phyloP scores from a whole-genome alignment of 2,113 vertebrate species.

The Cinclus mexicanus region DNA sequence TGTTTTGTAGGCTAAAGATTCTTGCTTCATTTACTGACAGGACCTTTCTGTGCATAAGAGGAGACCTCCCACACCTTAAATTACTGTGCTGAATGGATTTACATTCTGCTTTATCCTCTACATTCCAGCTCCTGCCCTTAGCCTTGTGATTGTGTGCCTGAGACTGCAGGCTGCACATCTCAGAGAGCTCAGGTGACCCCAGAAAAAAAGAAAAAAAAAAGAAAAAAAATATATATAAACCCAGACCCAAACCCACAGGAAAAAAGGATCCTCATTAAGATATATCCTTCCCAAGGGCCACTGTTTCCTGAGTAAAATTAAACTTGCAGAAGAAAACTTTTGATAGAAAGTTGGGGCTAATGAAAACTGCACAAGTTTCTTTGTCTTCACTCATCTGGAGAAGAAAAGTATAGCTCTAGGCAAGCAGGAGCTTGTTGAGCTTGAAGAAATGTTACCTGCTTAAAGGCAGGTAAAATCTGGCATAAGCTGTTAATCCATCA shows the following conservation, averaged over 20 bases:
- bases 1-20: slow-evolving; percentile 4
- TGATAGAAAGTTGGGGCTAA: slow-evolving; percentile 6
- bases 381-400: slow-evolving; percentile 12
- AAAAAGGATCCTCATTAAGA: background rate
- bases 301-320: background rate
- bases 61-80: slow-evolving; percentile 65
- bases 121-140: slow-evolving; percentile 58
- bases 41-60: slow-evolving; percentile 24
- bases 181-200: background rate
- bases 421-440: slow-evolving; percentile 64
- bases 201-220: background rate
- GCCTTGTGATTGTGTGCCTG: slow-evolving; percentile 13
- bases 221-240: background rate
- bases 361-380: background rate
- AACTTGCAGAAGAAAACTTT: background rate
- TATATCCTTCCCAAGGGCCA: background rate
- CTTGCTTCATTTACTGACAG: slow-evolving; percentile 41
- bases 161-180: background rate
- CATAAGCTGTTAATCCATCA: slow-evolving; percentile 68
- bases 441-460: slow-evolving; percentile 64
- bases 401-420: slow-evolving; percentile 53
- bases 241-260: background rate
- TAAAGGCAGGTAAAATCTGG: slow-evolving; percentile 68
- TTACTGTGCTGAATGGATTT: slow-evolving; percentile 44
- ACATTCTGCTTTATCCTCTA: slow-evolving; percentile 52